Percentiles rank a stretch among this genome's conserved stretches.
Evolutionary conservation across 2,888 invertebrate species (phyloP).

Genomic region (Miltochrista miniata): DNA sequence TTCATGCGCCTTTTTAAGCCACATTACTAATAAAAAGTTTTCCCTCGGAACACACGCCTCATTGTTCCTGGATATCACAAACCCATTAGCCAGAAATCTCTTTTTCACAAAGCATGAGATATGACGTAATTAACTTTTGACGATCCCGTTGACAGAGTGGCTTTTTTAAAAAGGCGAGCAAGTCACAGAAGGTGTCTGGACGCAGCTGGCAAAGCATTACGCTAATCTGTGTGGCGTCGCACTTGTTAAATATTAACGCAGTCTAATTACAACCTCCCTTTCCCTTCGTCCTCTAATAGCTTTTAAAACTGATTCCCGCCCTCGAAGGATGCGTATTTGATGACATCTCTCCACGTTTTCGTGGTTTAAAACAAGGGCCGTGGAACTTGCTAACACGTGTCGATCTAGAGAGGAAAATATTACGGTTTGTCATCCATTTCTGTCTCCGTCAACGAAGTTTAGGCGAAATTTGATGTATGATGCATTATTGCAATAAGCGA

Average conservation of each 20-base stretch:
- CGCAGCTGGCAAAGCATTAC: constrained; percentile 69
- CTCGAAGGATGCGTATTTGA: constrained; percentile 81
- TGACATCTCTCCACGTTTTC: constrained; percentile 75
- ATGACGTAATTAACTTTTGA: constrained; percentile 76
- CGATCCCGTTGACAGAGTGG: constrained; percentile 65
- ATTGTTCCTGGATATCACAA: constrained; percentile 45
- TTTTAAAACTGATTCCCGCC: constrained; percentile 83
- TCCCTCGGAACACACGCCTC: constrained; percentile 8
- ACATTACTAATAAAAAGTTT: not conserved
- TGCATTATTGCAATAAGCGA: not conserved
- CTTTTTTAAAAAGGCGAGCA: constrained; percentile 66
- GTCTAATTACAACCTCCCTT: constrained; percentile 76
- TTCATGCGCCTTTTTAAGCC: no score
- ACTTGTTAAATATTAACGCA: constrained; percentile 84
- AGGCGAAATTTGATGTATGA: constrained; percentile 2
- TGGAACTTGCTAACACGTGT: constrained; percentile 33
- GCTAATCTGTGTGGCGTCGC: constrained; percentile 75
- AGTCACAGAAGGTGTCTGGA: constrained; percentile 67
- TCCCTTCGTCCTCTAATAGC: constrained; percentile 74
- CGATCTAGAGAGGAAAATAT: constrained; percentile 15
- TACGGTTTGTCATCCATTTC: constrained; percentile 19
- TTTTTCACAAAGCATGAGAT: constrained; percentile 51
- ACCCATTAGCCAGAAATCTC: constrained; percentile 58
- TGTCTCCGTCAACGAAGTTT: not conserved
- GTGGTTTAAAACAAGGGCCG: constrained; percentile 49